Percentiles rank a stretch among this genome's conserved stretches.
Conservation (phyloP, 1,140 invertebrate species). For the Drosophila busckii region DNA sequence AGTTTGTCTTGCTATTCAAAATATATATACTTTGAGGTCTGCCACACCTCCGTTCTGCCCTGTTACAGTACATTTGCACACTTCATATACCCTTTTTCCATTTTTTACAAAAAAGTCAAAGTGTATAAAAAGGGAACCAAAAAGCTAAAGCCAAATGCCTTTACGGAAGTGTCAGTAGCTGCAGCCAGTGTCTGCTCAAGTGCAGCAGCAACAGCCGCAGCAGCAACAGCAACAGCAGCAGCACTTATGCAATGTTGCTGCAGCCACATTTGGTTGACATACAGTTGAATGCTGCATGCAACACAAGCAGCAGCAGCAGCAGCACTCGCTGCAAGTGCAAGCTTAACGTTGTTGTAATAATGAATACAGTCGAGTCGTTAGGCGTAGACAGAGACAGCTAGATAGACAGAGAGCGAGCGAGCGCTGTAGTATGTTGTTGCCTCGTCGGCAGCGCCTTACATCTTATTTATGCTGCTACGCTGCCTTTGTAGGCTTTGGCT, state of each 20-base stretch:
- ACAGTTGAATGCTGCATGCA: slow-evolving; percentile 29
- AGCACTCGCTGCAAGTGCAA: slow-evolving; percentile 13
- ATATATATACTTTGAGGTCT: too few species aligned
- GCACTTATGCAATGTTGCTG: slow-evolving; percentile 10
- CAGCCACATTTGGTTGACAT: slow-evolving; percentile 25
- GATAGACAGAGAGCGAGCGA: background rate
- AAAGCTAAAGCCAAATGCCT: slow-evolving; percentile 56
- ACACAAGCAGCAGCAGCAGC: slow-evolving; percentile 1
- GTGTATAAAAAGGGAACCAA: slow-evolving; percentile 10
- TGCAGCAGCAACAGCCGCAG: slow-evolving; percentile 13
- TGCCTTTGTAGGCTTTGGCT: too few species aligned
- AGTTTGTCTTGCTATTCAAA: too few species aligned
- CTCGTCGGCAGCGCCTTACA: slow-evolving; percentile 43
- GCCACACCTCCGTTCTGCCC: too few species aligned
- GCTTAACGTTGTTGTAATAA: slow-evolving; percentile 37
- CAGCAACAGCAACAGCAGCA: slow-evolving; percentile 14
- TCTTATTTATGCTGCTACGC: slow-evolving; percentile 64
- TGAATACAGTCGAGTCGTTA: slow-evolving; percentile 58
- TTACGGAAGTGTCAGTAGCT: slow-evolving; percentile 69
- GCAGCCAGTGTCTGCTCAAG: slow-evolving; percentile 61
- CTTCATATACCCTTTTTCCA: too few species aligned
- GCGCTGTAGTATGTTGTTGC: background rate
- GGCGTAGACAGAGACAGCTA: background rate
- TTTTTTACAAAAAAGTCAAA: too few species aligned
- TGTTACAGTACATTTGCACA: too few species aligned